Percentiles rank a stretch among this genome's conserved stretches.
Conservation (phyloP, 2,888 invertebrate genomes). For the Philopedon plagiatum region DNA sequence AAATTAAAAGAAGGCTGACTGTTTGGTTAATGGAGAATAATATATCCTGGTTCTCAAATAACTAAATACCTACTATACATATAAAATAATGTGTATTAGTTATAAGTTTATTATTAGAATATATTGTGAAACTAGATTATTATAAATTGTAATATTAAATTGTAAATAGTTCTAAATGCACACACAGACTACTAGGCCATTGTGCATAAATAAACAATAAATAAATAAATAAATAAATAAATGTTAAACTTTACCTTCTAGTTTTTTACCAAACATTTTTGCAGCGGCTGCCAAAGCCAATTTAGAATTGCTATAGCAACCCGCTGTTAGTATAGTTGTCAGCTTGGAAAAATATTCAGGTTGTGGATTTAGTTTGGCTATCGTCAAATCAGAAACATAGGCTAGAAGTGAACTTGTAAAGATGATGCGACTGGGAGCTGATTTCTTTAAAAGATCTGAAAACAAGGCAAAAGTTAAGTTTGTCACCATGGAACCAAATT, state of each 20-base stretch:
- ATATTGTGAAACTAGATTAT: too few relatives aligned
- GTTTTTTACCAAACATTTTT: slow-evolving; percentile 57
- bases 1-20: too few relatives aligned
- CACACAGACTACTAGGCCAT: too few relatives aligned
- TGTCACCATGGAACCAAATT: neutral
- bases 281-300: slow-evolving; percentile 63
- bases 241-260: slow-evolving; percentile 22
- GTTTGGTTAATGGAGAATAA: too few relatives aligned
- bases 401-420: slow-evolving; percentile 40
- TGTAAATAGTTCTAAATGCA: too few relatives aligned
- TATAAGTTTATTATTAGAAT: too few relatives aligned
- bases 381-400: slow-evolving; percentile 19
- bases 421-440: slow-evolving; percentile 45
- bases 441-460: slow-evolving; percentile 48
- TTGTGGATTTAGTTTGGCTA: slow-evolving; percentile 22
- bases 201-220: too few relatives aligned
- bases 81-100: too few relatives aligned
- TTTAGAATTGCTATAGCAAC: slow-evolving; percentile 64
- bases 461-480: neutral
- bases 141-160: too few relatives aligned
- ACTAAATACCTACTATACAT: too few relatives aligned
- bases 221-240: too few relatives aligned
- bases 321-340: neutral
- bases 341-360: slow-evolving; percentile 6
- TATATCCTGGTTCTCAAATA: too few relatives aligned